These are phyloP conservation scores for Venustaconcha ellipsiformis DNA, from an alignment of 1,140 invertebrate genomes.

Conservation along the genomic window DNA sequence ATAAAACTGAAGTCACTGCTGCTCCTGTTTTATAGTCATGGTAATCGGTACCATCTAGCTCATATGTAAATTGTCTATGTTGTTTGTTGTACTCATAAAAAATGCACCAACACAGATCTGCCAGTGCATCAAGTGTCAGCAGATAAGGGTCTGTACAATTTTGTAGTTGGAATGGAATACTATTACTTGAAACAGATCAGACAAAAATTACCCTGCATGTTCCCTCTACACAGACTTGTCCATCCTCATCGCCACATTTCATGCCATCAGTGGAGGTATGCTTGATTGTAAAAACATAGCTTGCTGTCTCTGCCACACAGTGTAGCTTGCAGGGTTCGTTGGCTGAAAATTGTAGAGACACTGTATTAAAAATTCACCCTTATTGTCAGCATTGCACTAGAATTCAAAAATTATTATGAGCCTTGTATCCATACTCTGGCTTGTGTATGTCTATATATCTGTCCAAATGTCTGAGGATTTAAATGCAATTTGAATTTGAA, in stretches of 20 bases:
- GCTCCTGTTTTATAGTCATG: too few relatives aligned
- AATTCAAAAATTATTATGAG: not conserved
- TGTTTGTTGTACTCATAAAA: too few relatives aligned
- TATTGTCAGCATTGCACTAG: not conserved
- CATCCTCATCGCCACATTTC: constrained; percentile 81
- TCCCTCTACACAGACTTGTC: constrained; percentile 86
- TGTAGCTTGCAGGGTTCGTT: constrained; percentile 85
- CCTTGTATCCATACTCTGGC: not conserved
- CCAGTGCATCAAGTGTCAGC: too few relatives aligned
- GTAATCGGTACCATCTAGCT: too few relatives aligned
- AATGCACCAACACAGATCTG: too few relatives aligned
- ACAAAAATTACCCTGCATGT: constrained; percentile 75
- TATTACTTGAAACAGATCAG: too few relatives aligned
- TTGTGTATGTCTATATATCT: not conserved
- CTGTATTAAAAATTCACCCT: not conserved
- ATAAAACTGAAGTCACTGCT: too few relatives aligned
- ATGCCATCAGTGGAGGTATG: constrained; percentile 84
- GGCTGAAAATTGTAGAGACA: constrained; percentile 35
- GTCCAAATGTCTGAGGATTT: not conserved
- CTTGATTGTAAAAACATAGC: constrained; percentile 56
- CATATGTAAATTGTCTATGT: too few relatives aligned
- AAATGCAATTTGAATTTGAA: not conserved
- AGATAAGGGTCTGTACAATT: too few relatives aligned
- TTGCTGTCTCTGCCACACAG: constrained; percentile 57
- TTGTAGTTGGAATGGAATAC: too few relatives aligned